phyloP scores from a whole-genome alignment of 2,113 vertebrate genomes.

The Scatophagus argus region DNA sequence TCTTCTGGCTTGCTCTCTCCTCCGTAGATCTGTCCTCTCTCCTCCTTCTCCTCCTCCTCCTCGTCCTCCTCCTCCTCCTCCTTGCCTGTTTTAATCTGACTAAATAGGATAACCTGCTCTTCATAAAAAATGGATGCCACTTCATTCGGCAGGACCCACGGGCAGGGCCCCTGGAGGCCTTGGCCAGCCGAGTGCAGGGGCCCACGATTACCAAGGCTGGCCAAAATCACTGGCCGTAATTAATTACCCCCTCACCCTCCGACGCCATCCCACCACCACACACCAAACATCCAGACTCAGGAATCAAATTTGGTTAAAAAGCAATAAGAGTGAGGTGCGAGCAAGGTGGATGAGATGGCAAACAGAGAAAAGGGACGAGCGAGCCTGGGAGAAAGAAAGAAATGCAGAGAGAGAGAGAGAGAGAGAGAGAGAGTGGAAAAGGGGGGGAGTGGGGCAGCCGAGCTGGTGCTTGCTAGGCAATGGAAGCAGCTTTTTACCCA shows the following conservation, averaged over 20 bases:
- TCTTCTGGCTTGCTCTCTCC: constrained; percentile 72
- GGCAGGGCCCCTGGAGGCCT: constrained; percentile 66
- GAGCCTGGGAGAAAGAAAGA: constrained; percentile 1
- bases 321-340: constrained; percentile 37
- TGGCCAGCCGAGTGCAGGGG: constrained; percentile 40
- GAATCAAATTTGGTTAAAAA: constrained; percentile 80
- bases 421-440: constrained; percentile 14
- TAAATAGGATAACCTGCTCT: constrained; percentile 90
- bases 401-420: not conserved
- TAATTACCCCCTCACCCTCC: constrained; percentile 75
- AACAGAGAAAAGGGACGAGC: not conserved
- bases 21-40: constrained; percentile 61
- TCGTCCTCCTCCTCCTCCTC: constrained; percentile 28
- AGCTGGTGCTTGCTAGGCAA: constrained; percentile 72
- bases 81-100: constrained; percentile 84
- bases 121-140: constrained; percentile 88
- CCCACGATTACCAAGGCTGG: constrained; percentile 31
- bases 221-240: constrained; percentile 83
- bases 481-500: constrained; percentile 81
- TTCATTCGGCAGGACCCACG: constrained; percentile 83
- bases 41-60: not conserved
- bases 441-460: not conserved
- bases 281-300: constrained; percentile 25
- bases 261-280: constrained; percentile 20
- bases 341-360: constrained; percentile 34